A percentile compares a stretch with the other conserved stretches of the same genome.
Conservation (phyloP, 2,797 vertebrate genomes). For the Mus minutoides region DNA sequence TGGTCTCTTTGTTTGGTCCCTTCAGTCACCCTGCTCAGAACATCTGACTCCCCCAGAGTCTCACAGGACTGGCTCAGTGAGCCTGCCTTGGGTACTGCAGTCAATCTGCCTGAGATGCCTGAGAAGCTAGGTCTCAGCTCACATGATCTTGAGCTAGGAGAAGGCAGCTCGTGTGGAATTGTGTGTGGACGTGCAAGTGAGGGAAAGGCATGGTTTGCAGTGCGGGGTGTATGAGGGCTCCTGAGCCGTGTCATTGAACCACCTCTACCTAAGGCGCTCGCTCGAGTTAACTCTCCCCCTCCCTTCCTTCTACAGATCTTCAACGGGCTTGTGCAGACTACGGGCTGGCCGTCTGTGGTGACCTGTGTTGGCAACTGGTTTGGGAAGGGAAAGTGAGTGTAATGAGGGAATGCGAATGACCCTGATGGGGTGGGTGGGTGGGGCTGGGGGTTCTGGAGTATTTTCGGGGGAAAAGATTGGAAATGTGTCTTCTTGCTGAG, state of each 20-base stretch:
- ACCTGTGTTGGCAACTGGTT: conserved; percentile 98
- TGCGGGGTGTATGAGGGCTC: background rate
- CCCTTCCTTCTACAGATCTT: conserved; percentile 87
- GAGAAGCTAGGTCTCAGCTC: background rate
- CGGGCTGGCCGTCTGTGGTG: conserved; percentile 97
- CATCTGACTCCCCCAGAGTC: background rate
- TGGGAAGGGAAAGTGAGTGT: conserved; percentile 97
- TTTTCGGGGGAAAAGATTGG: background rate
- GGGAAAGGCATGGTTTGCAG: too few relatives aligned
- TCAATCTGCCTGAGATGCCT: background rate
- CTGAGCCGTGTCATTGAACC: rapidly evolving
- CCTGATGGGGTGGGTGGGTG: too few relatives aligned
- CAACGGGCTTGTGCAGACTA: conserved; percentile 96
- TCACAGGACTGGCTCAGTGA: rapidly evolving
- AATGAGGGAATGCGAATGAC: rapidly evolving
- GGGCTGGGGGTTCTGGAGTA: background rate
- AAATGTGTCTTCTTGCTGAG: background rate
- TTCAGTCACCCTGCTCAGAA: background rate
- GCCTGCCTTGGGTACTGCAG: background rate
- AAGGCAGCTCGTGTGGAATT: background rate
- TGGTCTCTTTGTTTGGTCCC: background rate
- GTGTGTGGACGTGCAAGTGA: background rate
- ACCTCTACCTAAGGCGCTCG: background rate
- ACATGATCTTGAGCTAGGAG: background rate
- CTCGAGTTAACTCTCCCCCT: background rate